phyloP scores from a whole-genome alignment of 2,888 invertebrate species.

The Hypolimnas misippus region DNA sequence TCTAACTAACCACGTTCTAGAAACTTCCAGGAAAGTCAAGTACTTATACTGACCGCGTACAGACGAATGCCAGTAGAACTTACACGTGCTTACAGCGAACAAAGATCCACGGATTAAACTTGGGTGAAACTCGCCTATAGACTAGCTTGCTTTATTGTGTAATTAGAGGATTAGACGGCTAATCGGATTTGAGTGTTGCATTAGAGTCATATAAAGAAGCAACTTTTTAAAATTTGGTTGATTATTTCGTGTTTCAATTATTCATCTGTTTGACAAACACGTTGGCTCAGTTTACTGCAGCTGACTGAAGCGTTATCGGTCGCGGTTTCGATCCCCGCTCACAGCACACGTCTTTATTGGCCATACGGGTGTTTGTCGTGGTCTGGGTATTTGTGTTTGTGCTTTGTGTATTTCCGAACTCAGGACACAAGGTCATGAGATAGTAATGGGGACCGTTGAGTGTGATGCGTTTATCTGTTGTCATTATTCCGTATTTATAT shows the following conservation, averaged over 20 bases:
- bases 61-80: slow-evolving; percentile 28
- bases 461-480: too few species aligned
- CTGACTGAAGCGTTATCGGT: too few species aligned
- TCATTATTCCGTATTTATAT: too few species aligned
- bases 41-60: slow-evolving; percentile 45
- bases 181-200: slow-evolving; percentile 25
- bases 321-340: too few species aligned
- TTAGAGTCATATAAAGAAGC: slow-evolving; percentile 28
- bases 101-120: slow-evolving; percentile 26
- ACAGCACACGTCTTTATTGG: too few species aligned
- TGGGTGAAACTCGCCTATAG: slow-evolving; percentile 38
- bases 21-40: slow-evolving; percentile 27
- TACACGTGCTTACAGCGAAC: slow-evolving; percentile 36
- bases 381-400: too few species aligned
- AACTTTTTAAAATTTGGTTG: background rate
- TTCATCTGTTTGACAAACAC: too few species aligned
- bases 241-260: background rate
- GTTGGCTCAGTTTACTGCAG: too few species aligned
- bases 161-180: slow-evolving; percentile 43
- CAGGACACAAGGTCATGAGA: too few species aligned
- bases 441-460: too few species aligned
- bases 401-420: too few species aligned
- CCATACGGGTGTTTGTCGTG: too few species aligned
- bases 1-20: slow-evolving; percentile 31
- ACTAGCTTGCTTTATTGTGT: slow-evolving; percentile 43